Evolutionary conservation across 2,797 vertebrate genomes (phyloP).

Genomic region (Phylloscopus collybita): DNA sequence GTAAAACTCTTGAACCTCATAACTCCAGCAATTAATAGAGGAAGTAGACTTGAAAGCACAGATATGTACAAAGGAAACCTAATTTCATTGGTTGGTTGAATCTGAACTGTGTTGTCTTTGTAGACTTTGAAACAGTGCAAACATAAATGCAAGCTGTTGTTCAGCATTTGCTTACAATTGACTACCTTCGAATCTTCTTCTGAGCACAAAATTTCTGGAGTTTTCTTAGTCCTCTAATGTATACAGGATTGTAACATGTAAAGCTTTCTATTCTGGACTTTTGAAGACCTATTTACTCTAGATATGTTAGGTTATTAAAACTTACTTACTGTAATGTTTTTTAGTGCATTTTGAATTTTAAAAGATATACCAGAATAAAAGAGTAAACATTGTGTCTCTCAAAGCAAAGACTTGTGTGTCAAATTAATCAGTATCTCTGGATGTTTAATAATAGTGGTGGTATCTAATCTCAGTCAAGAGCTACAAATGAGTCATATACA

Average conservation of each 20-base stretch:
- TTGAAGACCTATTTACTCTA: neutral
- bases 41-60: neutral
- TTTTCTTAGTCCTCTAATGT: neutral
- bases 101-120: neutral
- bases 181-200: neutral
- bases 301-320: neutral
- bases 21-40: conserved; percentile 4
- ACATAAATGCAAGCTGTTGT: neutral
- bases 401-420: neutral
- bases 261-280: neutral
- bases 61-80: neutral
- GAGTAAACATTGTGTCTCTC: neutral
- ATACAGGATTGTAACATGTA: neutral
- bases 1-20: neutral
- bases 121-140: neutral
- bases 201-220: neutral
- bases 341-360: neutral
- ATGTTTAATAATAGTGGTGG: neutral
- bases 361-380: neutral
- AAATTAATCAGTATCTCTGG: neutral
- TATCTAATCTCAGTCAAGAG: neutral
- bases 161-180: neutral
- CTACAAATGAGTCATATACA: neutral
- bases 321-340: neutral
- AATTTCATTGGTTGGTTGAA: neutral